Base-by-base conservation (phyloP, 2,113 vertebrate species). In the Theristicus caerulescens region DNA sequence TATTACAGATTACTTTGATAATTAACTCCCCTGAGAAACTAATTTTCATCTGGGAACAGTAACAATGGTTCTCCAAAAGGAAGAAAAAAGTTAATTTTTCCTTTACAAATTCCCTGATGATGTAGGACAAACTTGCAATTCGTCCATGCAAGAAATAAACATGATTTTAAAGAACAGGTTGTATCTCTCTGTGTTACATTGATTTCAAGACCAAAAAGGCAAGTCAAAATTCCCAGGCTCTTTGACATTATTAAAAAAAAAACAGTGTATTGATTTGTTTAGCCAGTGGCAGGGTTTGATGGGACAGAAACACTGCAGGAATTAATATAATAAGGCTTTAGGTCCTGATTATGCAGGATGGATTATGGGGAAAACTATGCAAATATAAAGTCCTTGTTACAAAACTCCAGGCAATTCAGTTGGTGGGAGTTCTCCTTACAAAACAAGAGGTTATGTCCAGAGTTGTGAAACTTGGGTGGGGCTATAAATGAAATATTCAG, bases 381-480 rank as follows among this genome's bases (percentile, higher is more conserved):
- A 92, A 90, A 95, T 87, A 9, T 47, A 9, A 85, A 90, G 42
- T 36, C 24, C 49, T 81, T 88, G 34, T 97, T 97, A 77, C 66
- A 72, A 96, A 97, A 96, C 54, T 73, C 25, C 58, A 73, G 86
- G 66, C 47, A 96, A 51, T 84, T 85, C 69, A 25, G 47, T n/a
- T 57, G 84, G 84, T 89, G 74, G 94, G 70, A 93, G 46, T 49
- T 91, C 55, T 95, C 55, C 61, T 86, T 80, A 83, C 73, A 91
- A 96, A 93, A 93, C 66, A 93, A 91, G 78, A 79, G 90, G 34
- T 84, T 78, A 46, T 61, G 9, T 64, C 92, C 52, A n/a, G 44
- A 74, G n/a, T 94, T 97, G 66, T 94, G 96, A 89, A 97, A 97
- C 62, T 31, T 87, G 77, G 93, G 96, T 86, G 70, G 72, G 52